Evolutionary conservation across 2,113 vertebrate species (phyloP), one percentile per base, ranked within the genome.

Genomic region (Coturnix japonica): DNA sequence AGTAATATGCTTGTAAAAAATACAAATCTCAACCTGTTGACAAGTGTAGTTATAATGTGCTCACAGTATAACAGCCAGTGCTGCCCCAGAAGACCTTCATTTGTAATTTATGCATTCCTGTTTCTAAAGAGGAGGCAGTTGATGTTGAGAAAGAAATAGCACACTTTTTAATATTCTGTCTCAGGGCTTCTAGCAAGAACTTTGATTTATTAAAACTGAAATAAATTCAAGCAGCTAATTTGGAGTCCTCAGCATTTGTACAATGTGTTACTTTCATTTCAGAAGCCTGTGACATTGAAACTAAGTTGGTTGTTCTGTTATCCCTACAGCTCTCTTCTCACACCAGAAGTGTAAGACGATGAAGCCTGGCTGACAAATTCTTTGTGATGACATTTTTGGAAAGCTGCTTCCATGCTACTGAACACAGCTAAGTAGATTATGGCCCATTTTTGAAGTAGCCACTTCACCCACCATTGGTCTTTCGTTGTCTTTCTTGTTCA

Each of bases 201-300:
- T 87, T 88, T 94, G 84, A 94, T 95, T 93, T 96, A 92, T 96
- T 94, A 91, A 94, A 93, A 80, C 64, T 87, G 90, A 96, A 95
- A 88, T 87, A 94, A 93, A 92, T 94, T 85, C 74, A 87, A 94
- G 37, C 84, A 91, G 59, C 46, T 93, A 87, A 93, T 95, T 92
- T 87, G 61, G 49, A 91, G 67, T 76, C 60, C 49, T 75, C 63
- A n/a, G 43, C 46, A 39, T 81, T 84, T 92, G 33, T 77, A 33
- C n/a, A 82, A 63, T 74, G 83, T 90, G 77, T 63, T 94, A 80
- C 56, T 93, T 56, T 20, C 25, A n/a, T 89, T 89, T 95, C 66
- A 91, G 63, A 73, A 76, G 39, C 41, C 46, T 79, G n/a, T 87
- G 90, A 89, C 33, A 66, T 22, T 93, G 81, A 85, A 87, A 81